Evolutionary conservation across 2,797 vertebrate species (phyloP), one percentile per base, ranked within the genome.

Genomic region (Sylvia borin): DNA sequence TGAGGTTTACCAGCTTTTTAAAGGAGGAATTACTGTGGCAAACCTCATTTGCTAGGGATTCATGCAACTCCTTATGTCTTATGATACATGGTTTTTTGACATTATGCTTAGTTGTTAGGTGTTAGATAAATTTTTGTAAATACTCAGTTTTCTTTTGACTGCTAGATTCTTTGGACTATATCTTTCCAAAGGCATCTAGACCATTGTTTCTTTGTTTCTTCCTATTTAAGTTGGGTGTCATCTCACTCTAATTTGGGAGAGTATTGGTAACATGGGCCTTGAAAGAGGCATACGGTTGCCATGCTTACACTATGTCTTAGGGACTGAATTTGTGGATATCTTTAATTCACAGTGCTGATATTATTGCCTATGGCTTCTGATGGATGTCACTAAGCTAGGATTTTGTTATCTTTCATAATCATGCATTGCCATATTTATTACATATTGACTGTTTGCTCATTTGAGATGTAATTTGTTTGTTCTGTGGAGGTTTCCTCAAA

Each of bases 191-290:
- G 22, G n/a, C 4, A 5, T 45, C 25, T 61, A 58, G n/a, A 51
- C 11, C 5, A 5, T 25, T 57, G n/a, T 25, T 55, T 57, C n/a
- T 57, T 27, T 70, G 34, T 54, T 93, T 64, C 27, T 70, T 88
- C 20, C 48, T 61, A 2, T 58, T 83, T 40, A 51, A 81, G 27
- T 11, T 81, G 16, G 20, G 3, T 18, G 27, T 79, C 43, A 55
- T 31, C 5, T 84, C 26, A 13, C 3, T 2, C 27, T 62, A 1
- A 65, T 71, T 77, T 31, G 26, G 26, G 32, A 4, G 47, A 7
- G 21, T 13, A 1, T 58, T 73, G 20, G 4, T n/a, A 57, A 11
- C 25, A 7, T 0, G 4, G 11, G 9, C n/a, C 8, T 19, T 84
- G 36, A 85, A 74, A 48, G 40, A 74, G 12, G 7, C 13, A 32